Conservation (phyloP, 1,140 invertebrate species). For the Musca vetustissima region DNA sequence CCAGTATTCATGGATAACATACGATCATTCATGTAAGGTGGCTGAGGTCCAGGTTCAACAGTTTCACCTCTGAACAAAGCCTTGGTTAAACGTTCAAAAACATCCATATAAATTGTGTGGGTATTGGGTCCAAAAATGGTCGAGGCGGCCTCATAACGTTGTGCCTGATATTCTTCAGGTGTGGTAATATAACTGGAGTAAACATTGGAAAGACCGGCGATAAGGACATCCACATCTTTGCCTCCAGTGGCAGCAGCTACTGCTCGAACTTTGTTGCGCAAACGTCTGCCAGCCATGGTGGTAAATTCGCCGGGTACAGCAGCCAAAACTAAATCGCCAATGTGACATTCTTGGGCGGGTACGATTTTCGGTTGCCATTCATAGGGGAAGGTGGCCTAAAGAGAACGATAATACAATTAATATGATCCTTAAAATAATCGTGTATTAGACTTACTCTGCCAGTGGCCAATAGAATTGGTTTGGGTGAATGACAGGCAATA, state of each 20-base stretch:
- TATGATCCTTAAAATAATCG: not conserved
- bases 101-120: slow-evolving; percentile 77
- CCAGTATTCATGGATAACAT: slow-evolving; percentile 76
- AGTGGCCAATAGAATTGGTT: slow-evolving; percentile 87
- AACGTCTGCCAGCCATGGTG: slow-evolving; percentile 87
- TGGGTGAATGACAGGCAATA: slow-evolving; percentile 72
- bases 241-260: slow-evolving; percentile 58
- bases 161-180: slow-evolving; percentile 83
- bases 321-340: slow-evolving; percentile 77
- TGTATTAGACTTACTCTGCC: slow-evolving; percentile 68
- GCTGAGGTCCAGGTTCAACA: slow-evolving; percentile 67
- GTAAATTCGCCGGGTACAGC: slow-evolving; percentile 92
- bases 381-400: slow-evolving; percentile 82
- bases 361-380: slow-evolving; percentile 88
- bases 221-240: slow-evolving; percentile 66
- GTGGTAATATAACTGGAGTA: slow-evolving; percentile 90
- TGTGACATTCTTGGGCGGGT: slow-evolving; percentile 73
- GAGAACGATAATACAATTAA: not conserved
- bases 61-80: slow-evolving; percentile 64
- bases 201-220: slow-evolving; percentile 85
- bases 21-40: slow-evolving; percentile 69
- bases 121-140: slow-evolving; percentile 92
- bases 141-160: slow-evolving; percentile 91
- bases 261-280: slow-evolving; percentile 67
- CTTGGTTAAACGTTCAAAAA: slow-evolving; percentile 71